phyloP scores from a whole-genome alignment of 2,888 invertebrate genomes.

The Endomychus coccineus region DNA sequence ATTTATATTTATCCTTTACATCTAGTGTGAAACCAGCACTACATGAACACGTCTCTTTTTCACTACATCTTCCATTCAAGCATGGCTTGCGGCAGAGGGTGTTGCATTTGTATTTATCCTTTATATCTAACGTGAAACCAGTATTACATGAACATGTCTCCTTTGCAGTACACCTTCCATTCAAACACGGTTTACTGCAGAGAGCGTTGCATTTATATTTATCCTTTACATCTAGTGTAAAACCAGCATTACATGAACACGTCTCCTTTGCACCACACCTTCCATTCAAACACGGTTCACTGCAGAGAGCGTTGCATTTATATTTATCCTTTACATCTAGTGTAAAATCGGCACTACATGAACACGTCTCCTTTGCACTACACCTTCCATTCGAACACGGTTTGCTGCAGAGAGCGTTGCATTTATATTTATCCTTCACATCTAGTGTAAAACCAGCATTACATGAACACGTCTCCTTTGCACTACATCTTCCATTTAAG shows the following conservation, averaged over 20 bases:
- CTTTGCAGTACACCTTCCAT: constrained; percentile 22
- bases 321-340: constrained; percentile 22
- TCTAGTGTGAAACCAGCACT: background rate
- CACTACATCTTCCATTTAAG: constrained; percentile 37
- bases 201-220: constrained; percentile 25
- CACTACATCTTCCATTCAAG: constrained; percentile 18
- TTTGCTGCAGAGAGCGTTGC: constrained; percentile 30
- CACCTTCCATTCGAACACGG: constrained; percentile 38
- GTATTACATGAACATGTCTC: constrained; percentile 36
- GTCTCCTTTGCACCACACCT: constrained; percentile 34
- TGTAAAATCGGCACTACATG: constrained; percentile 28
- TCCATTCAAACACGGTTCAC: constrained; percentile 30
- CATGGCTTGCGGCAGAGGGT: constrained; percentile 22
- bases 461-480: constrained; percentile 38
- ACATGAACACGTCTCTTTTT: constrained; percentile 19
- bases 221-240: constrained; percentile 12
- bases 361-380: constrained; percentile 36
- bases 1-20: constrained; percentile 10
- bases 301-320: constrained; percentile 25
- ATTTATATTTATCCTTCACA: constrained; percentile 21
- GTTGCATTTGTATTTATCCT: constrained; percentile 19
- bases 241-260: constrained; percentile 42
- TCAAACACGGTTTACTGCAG: constrained; percentile 34
- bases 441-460: constrained; percentile 25
- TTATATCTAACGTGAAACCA: constrained; percentile 17